Evolutionary conservation across 2,888 invertebrate species (phyloP).

Genomic region (Crepidodera aurea): DNA sequence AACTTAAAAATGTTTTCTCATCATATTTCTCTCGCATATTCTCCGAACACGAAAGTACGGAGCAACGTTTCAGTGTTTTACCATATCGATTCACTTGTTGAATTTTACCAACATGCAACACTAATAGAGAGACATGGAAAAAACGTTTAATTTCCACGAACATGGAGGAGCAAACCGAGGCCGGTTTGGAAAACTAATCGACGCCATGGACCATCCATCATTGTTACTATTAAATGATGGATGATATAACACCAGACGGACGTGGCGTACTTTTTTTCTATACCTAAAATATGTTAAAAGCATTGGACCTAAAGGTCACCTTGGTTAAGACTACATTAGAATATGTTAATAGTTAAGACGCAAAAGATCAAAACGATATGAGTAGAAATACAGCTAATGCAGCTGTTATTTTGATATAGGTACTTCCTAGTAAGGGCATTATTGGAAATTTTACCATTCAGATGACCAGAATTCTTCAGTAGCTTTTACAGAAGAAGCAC

Average conservation of each 20-base stretch:
- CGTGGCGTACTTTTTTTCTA: too few relatives aligned
- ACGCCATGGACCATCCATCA: neutral
- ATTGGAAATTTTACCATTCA: too few relatives aligned
- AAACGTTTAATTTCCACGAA: constrained; percentile 20
- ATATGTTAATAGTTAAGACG: too few relatives aligned
- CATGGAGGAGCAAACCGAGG: constrained; percentile 1
- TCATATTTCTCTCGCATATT: neutral
- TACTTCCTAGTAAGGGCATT: too few relatives aligned
- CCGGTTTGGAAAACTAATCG: constrained; percentile 13
- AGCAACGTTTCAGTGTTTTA: neutral
- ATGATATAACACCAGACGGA: neutral
- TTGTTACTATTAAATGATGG: constrained; percentile 5
- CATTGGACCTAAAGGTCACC: too few relatives aligned
- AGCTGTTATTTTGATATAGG: too few relatives aligned
- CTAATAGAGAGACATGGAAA: constrained; percentile 17
- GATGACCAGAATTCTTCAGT: too few relatives aligned
- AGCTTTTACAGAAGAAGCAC: too few relatives aligned
- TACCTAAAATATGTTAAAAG: too few relatives aligned
- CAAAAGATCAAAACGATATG: too few relatives aligned
- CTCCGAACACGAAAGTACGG: neutral
- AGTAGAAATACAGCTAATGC: too few relatives aligned
- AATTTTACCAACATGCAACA: neutral
- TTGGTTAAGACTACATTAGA: too few relatives aligned
- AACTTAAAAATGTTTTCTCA: neutral
- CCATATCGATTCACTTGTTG: constrained; percentile 11